Evolutionary conservation across 2,113 vertebrate genomes (phyloP).

Genomic region (Neogobius melanostomus): DNA sequence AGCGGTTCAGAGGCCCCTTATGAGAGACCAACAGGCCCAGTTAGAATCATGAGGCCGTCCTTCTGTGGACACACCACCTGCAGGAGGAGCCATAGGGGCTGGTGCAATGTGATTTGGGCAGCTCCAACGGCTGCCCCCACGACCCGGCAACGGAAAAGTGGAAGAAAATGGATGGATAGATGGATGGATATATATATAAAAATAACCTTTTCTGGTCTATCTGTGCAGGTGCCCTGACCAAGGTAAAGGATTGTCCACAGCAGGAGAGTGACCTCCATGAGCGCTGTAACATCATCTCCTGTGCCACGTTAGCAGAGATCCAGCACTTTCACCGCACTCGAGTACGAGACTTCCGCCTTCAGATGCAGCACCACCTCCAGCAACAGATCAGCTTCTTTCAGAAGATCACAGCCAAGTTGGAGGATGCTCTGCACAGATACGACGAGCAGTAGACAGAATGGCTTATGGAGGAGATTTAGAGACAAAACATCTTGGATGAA

Average conservation of each 20-base stretch:
- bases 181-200: too few species aligned
- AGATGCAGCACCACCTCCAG: conserved; percentile 96
- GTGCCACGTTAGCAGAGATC: conserved; percentile 94
- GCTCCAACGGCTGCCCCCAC: too few species aligned
- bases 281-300: conserved; percentile 98
- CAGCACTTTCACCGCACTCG: conserved; percentile 96
- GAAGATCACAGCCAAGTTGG: conserved; percentile 94
- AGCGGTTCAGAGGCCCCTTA: too few species aligned
- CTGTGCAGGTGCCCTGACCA: conserved; percentile 89
- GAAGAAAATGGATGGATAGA: background rate
- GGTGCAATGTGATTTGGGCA: too few species aligned
- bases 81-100: too few species aligned
- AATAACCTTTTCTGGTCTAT: background rate
- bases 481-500: conserved; percentile 11
- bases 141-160: too few species aligned
- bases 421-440: conserved; percentile 91
- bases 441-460: conserved; percentile 78
- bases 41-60: too few species aligned
- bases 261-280: conserved; percentile 89
- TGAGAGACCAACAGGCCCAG: too few species aligned
- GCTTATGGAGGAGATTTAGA: background rate
- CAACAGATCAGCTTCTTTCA: conserved; percentile 97
- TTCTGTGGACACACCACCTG: too few species aligned
- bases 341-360: conserved; percentile 92
- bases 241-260: conserved; percentile 92